A percentile compares a stretch with the other conserved stretches of the same genome.
Evolutionary conservation across 2,888 invertebrate genomes (phyloP).

Genomic region (Agrochola macilenta): DNA sequence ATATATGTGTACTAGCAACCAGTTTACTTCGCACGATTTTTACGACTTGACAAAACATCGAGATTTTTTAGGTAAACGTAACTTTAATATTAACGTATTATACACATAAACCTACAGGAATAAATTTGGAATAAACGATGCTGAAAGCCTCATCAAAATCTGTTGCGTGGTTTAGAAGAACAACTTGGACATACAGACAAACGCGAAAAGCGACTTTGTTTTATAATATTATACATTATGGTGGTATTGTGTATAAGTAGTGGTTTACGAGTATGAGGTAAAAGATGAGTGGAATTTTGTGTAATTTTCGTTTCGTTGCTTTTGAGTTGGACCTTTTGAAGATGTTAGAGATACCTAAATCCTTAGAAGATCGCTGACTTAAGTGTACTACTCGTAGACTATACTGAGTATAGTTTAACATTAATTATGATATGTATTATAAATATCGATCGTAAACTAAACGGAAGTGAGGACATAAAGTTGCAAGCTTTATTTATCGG

Average conservation of each 20-base stretch:
- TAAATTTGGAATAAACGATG: no score
- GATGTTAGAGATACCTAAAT: background rate
- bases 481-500: background rate
- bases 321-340: background rate
- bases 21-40: no score
- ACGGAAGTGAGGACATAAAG: background rate
- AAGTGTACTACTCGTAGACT: background rate
- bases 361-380: background rate
- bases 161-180: no score
- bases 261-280: background rate
- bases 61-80: no score
- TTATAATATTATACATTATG: no score
- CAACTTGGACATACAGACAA: no score
- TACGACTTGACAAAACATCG: no score
- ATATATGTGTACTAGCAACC: no score
- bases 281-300: conserved; percentile 23
- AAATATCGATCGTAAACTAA: background rate
- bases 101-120: no score
- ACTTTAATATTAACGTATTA: no score
- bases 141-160: no score
- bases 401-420: background rate
- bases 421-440: background rate
- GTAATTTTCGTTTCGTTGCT: background rate
- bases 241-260: conserved; percentile 5
- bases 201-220: no score